phyloP scores from a whole-genome alignment of 2,113 vertebrate genomes.

The Caranx melampygus region DNA sequence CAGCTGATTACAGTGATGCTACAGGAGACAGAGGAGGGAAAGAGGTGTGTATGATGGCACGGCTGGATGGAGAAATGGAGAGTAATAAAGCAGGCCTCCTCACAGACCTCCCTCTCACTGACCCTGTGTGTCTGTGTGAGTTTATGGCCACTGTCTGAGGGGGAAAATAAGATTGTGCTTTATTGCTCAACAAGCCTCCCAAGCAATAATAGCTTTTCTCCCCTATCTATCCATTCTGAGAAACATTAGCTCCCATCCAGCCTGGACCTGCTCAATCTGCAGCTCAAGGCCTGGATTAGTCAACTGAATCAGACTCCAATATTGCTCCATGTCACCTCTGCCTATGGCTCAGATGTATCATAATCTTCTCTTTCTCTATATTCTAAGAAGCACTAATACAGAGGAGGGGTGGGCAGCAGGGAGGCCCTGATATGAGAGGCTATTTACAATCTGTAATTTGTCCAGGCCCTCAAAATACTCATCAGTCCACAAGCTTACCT shows the following conservation, averaged over 20 bases:
- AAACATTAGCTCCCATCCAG: conserved; percentile 69
- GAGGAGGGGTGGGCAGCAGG: neutral
- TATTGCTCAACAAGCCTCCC: conserved; percentile 78
- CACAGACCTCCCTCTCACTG: conserved; percentile 43
- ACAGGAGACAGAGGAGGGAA: conserved; percentile 46
- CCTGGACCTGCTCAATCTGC: conserved; percentile 66
- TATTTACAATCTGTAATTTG: conserved; percentile 23
- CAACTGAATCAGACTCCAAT: conserved; percentile 62
- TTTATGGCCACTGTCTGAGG: conserved; percentile 75
- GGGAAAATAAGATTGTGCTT: conserved; percentile 77
- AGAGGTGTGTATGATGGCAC: conserved; percentile 36
- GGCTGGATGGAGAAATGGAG: conserved; percentile 30
- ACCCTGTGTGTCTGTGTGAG: conserved; percentile 68
- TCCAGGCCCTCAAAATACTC: conserved; percentile 4
- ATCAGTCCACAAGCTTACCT: conserved; percentile 83
- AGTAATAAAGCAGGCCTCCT: conserved; percentile 67
- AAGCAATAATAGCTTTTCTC: conserved; percentile 69
- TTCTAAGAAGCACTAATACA: neutral
- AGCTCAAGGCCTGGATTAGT: conserved; percentile 74
- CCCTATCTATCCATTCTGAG: conserved; percentile 55
- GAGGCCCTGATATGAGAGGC: conserved; percentile 20
- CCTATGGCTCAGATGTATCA: conserved; percentile 48
- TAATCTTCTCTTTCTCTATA: conserved; percentile 21
- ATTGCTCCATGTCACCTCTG: conserved; percentile 61
- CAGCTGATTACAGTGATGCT: conserved; percentile 61